Conservation (phyloP, 2,797 vertebrate genomes). For the Mus minutoides region DNA sequence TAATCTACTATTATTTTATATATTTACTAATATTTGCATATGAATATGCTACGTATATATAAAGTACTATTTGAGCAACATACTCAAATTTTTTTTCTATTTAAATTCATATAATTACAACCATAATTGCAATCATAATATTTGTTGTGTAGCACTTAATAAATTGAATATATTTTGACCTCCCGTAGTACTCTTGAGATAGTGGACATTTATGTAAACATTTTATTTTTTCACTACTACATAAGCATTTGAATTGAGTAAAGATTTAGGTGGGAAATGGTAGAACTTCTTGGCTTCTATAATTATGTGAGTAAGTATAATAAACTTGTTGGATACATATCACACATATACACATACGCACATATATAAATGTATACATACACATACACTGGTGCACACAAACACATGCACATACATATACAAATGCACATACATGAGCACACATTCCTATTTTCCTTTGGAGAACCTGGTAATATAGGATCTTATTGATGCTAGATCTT, state of each 20-base stretch:
- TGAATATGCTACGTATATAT: background rate
- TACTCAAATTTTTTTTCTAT: background rate
- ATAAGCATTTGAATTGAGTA: background rate
- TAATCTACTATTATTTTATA: background rate
- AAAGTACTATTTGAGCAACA: background rate
- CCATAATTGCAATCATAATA: background rate
- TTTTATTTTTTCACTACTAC: background rate
- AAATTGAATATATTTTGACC: background rate
- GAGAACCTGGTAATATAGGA: background rate
- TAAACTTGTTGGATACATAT: background rate
- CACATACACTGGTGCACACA: too few relatives aligned
- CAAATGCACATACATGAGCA: too few relatives aligned
- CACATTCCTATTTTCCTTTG: background rate
- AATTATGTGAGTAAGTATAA: background rate
- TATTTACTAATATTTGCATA: background rate
- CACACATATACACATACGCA: background rate
- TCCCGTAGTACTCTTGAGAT: background rate
- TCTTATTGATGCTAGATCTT: background rate
- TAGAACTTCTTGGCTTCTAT: background rate
- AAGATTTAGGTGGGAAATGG: background rate
- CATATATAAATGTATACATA: too few relatives aligned
- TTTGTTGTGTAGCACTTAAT: background rate
- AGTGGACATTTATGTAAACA: background rate
- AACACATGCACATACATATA: background rate
- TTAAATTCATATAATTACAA: background rate